Percentiles rank a stretch among this genome's conserved stretches.
Evolutionary conservation across 1,140 invertebrate genomes (phyloP).

Genomic region (Zaprionus inermis): DNA sequence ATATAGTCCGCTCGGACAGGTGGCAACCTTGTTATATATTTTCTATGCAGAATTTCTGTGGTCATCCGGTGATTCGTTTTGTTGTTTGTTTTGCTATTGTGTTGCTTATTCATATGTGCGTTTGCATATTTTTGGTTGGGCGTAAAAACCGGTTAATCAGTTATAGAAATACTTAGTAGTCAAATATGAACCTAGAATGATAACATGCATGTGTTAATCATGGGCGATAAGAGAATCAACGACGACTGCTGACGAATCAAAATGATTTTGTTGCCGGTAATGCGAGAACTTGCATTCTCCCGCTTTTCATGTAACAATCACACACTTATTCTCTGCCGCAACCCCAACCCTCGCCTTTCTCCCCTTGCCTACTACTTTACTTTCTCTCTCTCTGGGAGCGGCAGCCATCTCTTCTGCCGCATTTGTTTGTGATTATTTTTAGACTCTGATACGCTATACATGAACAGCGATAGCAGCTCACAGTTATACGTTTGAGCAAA

Average conservation of each 20-base stretch:
- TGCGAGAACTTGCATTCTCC: conserved; percentile 35
- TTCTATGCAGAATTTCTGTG: conserved; percentile 48
- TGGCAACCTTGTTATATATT: conserved; percentile 57
- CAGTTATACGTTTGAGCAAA: conserved; percentile 5
- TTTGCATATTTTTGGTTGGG: conserved; percentile 38
- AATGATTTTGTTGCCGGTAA: conserved; percentile 52
- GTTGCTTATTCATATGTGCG: conserved; percentile 9
- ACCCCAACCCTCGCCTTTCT: neutral
- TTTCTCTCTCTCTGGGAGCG: conserved; percentile 7
- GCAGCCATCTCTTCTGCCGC: conserved; percentile 17
- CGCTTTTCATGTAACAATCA: conserved; percentile 10
- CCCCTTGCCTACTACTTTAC: neutral
- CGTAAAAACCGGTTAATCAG: conserved; percentile 75
- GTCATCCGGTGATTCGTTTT: conserved; percentile 17
- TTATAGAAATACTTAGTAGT: conserved; percentile 47
- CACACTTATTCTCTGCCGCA: neutral
- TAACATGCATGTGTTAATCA: conserved; percentile 62
- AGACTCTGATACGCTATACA: conserved; percentile 41
- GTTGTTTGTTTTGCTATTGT: conserved; percentile 52
- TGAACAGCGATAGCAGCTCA: conserved; percentile 28
- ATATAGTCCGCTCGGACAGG: conserved; percentile 21
- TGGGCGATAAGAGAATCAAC: conserved; percentile 54
- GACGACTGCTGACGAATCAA: conserved; percentile 35
- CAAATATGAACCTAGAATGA: conserved; percentile 54
- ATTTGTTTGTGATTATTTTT: conserved; percentile 60